These are phyloP conservation scores for Saturnia japonica DNA, from an alignment of 2,888 invertebrate species.

Conservation along the genomic window DNA sequence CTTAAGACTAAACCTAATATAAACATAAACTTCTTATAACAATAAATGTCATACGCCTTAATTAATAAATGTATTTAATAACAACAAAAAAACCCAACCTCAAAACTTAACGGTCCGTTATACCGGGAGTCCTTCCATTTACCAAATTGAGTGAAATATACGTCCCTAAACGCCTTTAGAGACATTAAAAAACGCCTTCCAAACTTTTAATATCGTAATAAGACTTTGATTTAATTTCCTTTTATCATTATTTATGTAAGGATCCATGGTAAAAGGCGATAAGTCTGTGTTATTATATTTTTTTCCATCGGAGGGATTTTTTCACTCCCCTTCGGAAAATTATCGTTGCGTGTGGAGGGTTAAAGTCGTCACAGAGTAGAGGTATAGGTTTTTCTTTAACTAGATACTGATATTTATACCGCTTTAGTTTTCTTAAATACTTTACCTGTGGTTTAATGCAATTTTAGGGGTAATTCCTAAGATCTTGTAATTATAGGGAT, in stretches of 20 bases:
- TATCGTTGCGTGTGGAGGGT: conserved; percentile 47
- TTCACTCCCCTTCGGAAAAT: conserved; percentile 56
- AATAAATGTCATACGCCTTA: conserved; percentile 51
- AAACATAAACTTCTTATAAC: conserved; percentile 22
- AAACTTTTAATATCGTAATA: conserved; percentile 81
- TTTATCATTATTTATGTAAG: conserved; percentile 82
- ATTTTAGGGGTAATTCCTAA: background rate
- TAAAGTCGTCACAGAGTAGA: conserved; percentile 23
- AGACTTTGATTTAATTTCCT: conserved; percentile 81
- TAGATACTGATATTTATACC: background rate
- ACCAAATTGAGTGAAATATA: conserved; percentile 79
- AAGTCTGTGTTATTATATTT: conserved; percentile 74
- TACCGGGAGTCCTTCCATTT: conserved; percentile 67
- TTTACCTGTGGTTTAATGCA: background rate
- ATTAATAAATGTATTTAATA: conserved; percentile 62
- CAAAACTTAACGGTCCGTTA: conserved; percentile 55
- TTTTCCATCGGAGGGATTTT: conserved; percentile 44
- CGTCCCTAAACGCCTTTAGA: conserved; percentile 71
- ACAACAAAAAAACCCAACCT: conserved; percentile 51
- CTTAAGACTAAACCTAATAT: background rate
- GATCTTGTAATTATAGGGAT: background rate
- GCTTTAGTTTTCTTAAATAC: background rate
- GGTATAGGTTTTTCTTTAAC: background rate
- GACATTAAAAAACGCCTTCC: conserved; percentile 78
- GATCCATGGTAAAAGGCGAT: conserved; percentile 71